Conservation (phyloP, 53 echinoderm and acorn worm species). For the Patiria pectinifera region DNA sequence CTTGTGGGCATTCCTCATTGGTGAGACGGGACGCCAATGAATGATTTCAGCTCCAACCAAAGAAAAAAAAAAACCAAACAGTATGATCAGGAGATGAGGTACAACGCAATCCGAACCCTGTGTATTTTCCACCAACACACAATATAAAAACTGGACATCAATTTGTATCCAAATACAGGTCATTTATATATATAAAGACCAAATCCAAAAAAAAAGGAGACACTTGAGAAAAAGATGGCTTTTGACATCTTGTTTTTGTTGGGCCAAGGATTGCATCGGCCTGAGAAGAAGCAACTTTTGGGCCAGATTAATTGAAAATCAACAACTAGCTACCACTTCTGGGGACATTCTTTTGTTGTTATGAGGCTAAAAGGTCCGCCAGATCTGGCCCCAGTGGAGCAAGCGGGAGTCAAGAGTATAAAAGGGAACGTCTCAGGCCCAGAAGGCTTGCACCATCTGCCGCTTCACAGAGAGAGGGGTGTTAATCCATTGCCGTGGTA, state of each 20-base stretch:
- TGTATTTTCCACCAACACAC: not conserved
- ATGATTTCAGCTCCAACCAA: conserved; percentile 22
- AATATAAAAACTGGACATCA: not conserved
- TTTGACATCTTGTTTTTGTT: conserved; percentile 30
- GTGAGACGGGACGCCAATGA: conserved; percentile 36
- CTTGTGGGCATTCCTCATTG: conserved; percentile 38
- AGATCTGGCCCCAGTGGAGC: conserved; percentile 39
- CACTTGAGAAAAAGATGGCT: conserved; percentile 15
- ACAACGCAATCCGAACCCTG: not conserved
- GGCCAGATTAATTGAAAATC: conserved; percentile 61
- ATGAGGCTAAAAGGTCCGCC: conserved; percentile 59
- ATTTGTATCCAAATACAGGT: not conserved
- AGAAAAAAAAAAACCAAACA: not conserved
- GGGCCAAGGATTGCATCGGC: conserved; percentile 5
- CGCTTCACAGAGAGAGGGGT: not conserved
- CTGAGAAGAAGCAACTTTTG: conserved; percentile 44
- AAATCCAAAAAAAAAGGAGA: not conserved
- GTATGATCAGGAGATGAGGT: not conserved
- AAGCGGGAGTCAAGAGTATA: conserved; percentile 1
- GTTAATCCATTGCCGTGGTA: conserved; percentile 29
- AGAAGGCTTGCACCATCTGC: conserved; percentile 52
- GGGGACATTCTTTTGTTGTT: conserved; percentile 51
- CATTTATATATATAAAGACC: no score
- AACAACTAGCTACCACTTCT: conserved; percentile 42
- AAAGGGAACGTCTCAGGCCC: conserved; percentile 9